These are phyloP conservation scores for Sisyra terminalis DNA, from an alignment of 2,888 invertebrate species.

Conservation along the genomic window DNA sequence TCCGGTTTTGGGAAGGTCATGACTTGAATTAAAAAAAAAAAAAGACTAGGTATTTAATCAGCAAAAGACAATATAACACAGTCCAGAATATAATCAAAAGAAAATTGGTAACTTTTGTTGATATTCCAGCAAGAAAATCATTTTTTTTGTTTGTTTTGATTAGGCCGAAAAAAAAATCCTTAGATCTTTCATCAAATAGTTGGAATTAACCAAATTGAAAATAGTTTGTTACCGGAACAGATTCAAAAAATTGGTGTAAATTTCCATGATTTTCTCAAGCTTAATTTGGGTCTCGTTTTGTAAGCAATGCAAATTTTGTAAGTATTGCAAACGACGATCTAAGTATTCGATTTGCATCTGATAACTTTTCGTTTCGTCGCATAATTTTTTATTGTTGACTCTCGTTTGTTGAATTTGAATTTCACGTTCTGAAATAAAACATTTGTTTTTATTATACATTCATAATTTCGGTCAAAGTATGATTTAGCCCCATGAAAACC, in stretches of 20 bases:
- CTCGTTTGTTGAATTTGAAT: conserved; percentile 29
- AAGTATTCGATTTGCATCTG: conserved; percentile 28
- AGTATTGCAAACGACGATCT: conserved; percentile 14
- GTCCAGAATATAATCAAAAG: not conserved
- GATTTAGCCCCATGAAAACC: not conserved
- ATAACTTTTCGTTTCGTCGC: conserved; percentile 31
- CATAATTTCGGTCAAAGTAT: not conserved
- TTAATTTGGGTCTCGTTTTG: conserved; percentile 3
- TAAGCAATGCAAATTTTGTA: conserved; percentile 7
- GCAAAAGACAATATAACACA: too few species aligned
- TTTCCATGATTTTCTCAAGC: conserved; percentile 4
- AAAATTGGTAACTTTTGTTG: not conserved
- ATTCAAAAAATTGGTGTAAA: conserved; percentile 6
- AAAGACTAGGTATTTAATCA: too few species aligned
- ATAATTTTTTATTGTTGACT: conserved; percentile 29
- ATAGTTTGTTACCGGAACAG: conserved; percentile 4
- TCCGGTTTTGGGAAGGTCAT: not conserved
- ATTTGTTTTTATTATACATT: not conserved
- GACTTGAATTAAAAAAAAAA: not conserved
- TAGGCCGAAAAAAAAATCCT: too few species aligned
- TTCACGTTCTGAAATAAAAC: conserved; percentile 29
- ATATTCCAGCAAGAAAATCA: not conserved
- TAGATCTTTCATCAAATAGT: too few species aligned
- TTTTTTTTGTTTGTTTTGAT: too few species aligned
- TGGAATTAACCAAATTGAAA: not conserved